Conservation (phyloP, 2,888 invertebrate species). For the Cartodere bifasciata region DNA sequence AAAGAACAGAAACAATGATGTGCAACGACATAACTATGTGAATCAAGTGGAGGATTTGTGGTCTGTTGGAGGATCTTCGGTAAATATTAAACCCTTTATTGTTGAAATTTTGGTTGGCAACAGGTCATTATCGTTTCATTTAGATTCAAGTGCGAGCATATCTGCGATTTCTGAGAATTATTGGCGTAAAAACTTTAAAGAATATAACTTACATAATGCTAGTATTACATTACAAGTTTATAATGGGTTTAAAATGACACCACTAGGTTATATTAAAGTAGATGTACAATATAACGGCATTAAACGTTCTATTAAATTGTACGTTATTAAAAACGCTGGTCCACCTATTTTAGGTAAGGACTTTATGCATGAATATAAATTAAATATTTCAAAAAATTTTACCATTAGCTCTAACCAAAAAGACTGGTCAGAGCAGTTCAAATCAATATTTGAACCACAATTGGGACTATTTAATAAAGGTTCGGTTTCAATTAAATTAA, state of each 20-base stretch:
- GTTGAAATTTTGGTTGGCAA: no score
- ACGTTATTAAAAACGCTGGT: slow-evolving; percentile 8
- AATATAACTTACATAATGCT: slow-evolving; percentile 1
- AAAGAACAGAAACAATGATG: no score
- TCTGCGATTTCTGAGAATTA: slow-evolving; percentile 8
- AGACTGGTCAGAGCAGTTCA: slow-evolving; percentile 6
- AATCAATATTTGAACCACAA: slow-evolving; percentile 9
- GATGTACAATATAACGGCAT: slow-evolving; percentile 6
- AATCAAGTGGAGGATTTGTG: no score
- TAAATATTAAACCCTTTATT: no score
- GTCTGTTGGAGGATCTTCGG: no score
- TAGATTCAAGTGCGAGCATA: slow-evolving; percentile 9
- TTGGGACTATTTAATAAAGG: slow-evolving; percentile 12
- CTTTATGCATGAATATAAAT: slow-evolving; percentile 5
- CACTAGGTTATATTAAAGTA: slow-evolving; percentile 8
- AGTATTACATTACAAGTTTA: slow-evolving; percentile 7
- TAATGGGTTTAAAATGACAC: slow-evolving; percentile 7
- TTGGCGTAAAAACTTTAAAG: slow-evolving; percentile 6
- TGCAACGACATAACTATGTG: no score
- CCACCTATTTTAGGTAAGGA: slow-evolving; percentile 8
- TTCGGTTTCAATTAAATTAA: slow-evolving; percentile 5
- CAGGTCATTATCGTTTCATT: no score
- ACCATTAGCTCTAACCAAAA: slow-evolving; percentile 2
- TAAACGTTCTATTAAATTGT: slow-evolving; percentile 5
- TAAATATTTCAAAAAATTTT: slow-evolving; percentile 7